These are phyloP conservation scores for Mormyrus lacerda DNA, from an alignment of 2,113 vertebrate species.

Conservation along the genomic window DNA sequence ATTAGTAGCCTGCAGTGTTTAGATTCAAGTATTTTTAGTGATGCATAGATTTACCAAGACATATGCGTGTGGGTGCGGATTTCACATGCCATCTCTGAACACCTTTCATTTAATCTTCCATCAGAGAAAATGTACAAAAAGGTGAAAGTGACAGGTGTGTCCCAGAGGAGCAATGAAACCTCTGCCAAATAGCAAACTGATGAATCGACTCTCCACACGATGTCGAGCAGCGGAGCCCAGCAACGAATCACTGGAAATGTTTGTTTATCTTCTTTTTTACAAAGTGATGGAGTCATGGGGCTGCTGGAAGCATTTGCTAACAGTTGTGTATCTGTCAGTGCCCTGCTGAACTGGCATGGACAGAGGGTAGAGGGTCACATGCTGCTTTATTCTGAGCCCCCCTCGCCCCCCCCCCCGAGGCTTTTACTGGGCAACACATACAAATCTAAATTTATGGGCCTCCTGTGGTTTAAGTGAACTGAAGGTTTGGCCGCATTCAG, in stretches of 20 bases:
- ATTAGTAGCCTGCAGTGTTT: not conserved
- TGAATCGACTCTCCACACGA: not conserved
- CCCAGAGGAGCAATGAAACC: not conserved
- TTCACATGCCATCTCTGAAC: not conserved
- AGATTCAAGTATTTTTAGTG: not conserved
- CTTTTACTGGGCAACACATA: conserved; percentile 34
- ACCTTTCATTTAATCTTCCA: not conserved
- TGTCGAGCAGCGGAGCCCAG: not conserved
- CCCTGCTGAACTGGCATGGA: not conserved
- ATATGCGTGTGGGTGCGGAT: not conserved
- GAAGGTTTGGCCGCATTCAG: conserved; percentile 37
- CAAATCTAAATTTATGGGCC: conserved; percentile 34
- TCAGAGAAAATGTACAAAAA: not conserved
- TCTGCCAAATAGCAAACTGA: not conserved
- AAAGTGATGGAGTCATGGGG: not conserved
- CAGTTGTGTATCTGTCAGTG: not conserved
- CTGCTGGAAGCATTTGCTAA: not conserved
- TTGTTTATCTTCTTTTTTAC: not conserved
- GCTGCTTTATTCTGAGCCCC: not conserved
- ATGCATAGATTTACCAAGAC: not conserved
- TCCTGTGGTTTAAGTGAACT: conserved; percentile 40
- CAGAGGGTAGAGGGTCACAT: not conserved
- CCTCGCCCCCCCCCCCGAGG: not conserved
- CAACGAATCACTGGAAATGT: not conserved
- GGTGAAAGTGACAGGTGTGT: not conserved